These are phyloP conservation scores for Taenioides sp. DNA, from an alignment of 2,797 vertebrate species.

Conservation along the genomic window DNA sequence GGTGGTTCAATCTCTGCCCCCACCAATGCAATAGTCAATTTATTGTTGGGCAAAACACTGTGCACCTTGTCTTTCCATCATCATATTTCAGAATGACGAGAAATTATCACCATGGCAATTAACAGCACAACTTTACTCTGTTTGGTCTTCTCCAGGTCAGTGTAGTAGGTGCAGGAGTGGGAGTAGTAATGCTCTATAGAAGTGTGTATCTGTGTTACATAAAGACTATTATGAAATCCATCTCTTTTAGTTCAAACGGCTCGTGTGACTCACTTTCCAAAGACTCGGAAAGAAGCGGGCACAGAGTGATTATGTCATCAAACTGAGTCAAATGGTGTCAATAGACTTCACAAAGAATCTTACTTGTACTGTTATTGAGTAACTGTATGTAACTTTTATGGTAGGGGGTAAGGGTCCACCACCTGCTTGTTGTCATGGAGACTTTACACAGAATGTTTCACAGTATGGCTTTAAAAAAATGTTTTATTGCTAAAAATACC, in stretches of 20 bases:
- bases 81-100: too few species aligned
- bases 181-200: slow-evolving; percentile 23
- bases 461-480: too few species aligned
- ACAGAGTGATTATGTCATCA: slow-evolving; percentile 45
- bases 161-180: slow-evolving; percentile 8
- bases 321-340: slow-evolving; percentile 10
- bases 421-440: too few species aligned
- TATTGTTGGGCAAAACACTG: too few species aligned
- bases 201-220: slow-evolving; percentile 34
- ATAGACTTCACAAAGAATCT: neutral
- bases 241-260: slow-evolving; percentile 33
- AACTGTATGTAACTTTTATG: too few species aligned
- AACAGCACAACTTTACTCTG: neutral
- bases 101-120: too few species aligned
- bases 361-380: neutral
- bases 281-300: slow-evolving; percentile 33
- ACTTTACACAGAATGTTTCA: too few species aligned
- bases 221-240: slow-evolving; percentile 55
- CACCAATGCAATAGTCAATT: too few species aligned
- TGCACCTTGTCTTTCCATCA: too few species aligned
- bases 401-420: too few species aligned
- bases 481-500: too few species aligned
- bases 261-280: slow-evolving; percentile 49
- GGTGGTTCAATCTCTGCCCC: too few species aligned
- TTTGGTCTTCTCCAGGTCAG: neutral